A percentile compares a stretch with the other conserved stretches of the same genome.
phyloP scores from a whole-genome alignment of 2,797 vertebrate species.

The Acanthornis magna region DNA sequence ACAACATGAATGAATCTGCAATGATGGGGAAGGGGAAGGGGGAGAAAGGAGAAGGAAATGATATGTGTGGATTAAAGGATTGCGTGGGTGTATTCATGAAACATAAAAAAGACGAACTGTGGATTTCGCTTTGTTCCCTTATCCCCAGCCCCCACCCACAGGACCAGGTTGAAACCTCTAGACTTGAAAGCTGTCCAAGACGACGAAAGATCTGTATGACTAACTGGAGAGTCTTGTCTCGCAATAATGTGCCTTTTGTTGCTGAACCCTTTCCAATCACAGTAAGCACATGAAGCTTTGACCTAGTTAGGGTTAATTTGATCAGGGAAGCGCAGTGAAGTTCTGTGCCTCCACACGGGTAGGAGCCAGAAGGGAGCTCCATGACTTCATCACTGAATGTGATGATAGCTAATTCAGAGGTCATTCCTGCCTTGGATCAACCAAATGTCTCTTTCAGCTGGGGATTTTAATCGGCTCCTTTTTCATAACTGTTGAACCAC shows the following conservation, averaged over 20 bases:
- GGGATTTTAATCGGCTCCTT: conserved; percentile 61
- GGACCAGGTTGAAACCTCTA: conserved; percentile 58
- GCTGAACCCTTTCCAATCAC: neutral
- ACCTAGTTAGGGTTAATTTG: conserved; percentile 31
- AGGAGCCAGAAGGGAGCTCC: conserved; percentile 55
- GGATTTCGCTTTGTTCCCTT: conserved; percentile 34
- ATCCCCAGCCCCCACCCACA: conserved; percentile 7
- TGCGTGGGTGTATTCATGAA: conserved; percentile 51
- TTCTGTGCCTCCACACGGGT: neutral
- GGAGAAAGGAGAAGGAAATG: conserved; percentile 45
- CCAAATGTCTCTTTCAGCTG: conserved; percentile 73
- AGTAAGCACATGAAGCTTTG: neutral
- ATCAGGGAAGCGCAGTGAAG: neutral
- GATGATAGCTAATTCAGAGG: conserved; percentile 68
- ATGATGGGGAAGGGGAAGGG: conserved; percentile 17
- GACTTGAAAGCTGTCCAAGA: conserved; percentile 30
- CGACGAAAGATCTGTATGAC: conserved; percentile 2
- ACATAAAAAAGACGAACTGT: neutral
- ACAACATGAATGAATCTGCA: conserved; percentile 87
- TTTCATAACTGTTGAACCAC: conserved; percentile 71
- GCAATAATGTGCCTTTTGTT: conserved; percentile 52
- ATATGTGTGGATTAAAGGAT: conserved; percentile 36
- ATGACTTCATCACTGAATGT: conserved; percentile 56
- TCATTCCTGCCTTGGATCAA: conserved; percentile 63
- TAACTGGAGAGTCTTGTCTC: neutral